Evolutionary conservation across 2,797 vertebrate genomes (phyloP), one percentile per base, ranked within the genome.

Genomic region (Cygnus olor): DNA sequence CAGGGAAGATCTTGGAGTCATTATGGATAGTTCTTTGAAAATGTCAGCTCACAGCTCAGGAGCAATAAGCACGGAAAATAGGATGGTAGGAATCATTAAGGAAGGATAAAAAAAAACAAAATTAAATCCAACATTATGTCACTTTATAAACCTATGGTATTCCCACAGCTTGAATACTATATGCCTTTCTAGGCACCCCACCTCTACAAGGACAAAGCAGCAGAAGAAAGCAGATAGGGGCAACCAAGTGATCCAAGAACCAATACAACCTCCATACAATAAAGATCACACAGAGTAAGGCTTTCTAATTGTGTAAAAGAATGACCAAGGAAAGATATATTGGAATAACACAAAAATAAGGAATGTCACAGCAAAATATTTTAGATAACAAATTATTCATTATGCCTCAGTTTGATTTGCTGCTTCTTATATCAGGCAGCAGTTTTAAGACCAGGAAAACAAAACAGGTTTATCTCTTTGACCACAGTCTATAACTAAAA

Each of bases 41-140:
- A 66, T 2, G 2, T 51, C 65, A 61, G 56, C 57, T 93, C 57
- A 57, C 8, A 2, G 58, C 65, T 85, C 42, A 80, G n/a, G 71
- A 68, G 19, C 60, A 82, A 40, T 9, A 19, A 91, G 4, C 13
- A 90, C 79, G 30, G 38, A 88, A 91, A 93, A 81, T 10, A 70
- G 49, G 89, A 86, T 10, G 12, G 51, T 38, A 70, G 30, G 60
- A 81, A 60, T 77, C 74, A 68, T 93, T 91, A 87, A 56, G 7
- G 15, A 87, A 85, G 19, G 16, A 84, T 34, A 60, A 88, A 80
- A 88, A 94, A 79, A 88, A 95, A 53, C 58, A 90, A n/a, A 32
- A 70, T 15, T 27, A 76, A 87, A 86, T 84, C 0, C 47, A 77
- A 30, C 0, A 0, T 89, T 73, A 66, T 18, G 4, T 14, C 42